Evolutionary conservation across 2,113 vertebrate species (phyloP).

Genomic region (Coracopsis vasa): DNA sequence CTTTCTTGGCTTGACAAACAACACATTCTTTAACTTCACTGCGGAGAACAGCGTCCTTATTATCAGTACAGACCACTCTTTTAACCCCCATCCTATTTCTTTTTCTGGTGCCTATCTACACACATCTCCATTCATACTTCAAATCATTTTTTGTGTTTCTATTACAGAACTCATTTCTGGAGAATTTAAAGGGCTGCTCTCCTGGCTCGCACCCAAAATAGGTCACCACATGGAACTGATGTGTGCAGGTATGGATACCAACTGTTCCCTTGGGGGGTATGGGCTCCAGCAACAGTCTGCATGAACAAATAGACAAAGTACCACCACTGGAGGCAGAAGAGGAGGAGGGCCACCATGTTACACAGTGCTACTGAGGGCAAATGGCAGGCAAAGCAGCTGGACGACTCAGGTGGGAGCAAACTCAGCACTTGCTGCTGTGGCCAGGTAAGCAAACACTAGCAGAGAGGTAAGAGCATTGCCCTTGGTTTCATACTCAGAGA

Average conservation of each 20-base stretch:
- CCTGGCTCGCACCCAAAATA: background rate
- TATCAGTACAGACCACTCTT: background rate
- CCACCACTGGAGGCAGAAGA: background rate
- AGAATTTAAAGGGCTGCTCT: background rate
- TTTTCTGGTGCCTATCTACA: background rate
- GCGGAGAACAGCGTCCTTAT: background rate
- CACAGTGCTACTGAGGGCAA: background rate
- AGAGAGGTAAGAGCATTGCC: background rate
- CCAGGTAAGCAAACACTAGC: background rate
- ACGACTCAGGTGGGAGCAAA: background rate
- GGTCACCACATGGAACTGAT: rapidly evolving
- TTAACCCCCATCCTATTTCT: rapidly evolving
- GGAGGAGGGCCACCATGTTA: background rate
- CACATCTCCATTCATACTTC: background rate
- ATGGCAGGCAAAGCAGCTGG: background rate
- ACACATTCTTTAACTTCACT: rapidly evolving
- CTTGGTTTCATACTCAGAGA: background rate
- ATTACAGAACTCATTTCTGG: background rate
- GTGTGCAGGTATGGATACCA: background rate
- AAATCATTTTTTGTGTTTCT: background rate
- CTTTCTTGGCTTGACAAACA: background rate
- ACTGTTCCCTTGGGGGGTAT: rapidly evolving
- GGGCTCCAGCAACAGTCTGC: background rate
- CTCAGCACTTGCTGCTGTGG: background rate
- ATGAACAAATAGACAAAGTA: background rate